A percentile compares a stretch with the other conserved stretches of the same genome.
These are phyloP conservation scores for Ceyx margarethae DNA, from an alignment of 2,113 vertebrate genomes.

Conservation along the genomic window DNA sequence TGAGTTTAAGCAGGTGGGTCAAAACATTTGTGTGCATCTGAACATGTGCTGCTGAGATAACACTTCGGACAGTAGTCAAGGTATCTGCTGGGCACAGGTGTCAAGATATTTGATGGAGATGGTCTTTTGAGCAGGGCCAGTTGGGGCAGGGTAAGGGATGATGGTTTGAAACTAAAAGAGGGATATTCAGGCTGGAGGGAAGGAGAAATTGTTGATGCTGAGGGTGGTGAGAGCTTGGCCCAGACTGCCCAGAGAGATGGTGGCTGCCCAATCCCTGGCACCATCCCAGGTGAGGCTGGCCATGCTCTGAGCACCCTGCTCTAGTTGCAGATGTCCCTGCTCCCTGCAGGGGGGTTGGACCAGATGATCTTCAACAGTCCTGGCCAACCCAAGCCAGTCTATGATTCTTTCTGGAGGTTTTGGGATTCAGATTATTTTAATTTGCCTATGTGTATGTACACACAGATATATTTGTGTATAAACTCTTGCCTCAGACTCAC, in stretches of 20 bases:
- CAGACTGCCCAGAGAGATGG: neutral
- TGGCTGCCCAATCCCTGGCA: neutral
- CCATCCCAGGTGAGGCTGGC: too few relatives aligned
- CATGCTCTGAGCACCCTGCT: too few relatives aligned
- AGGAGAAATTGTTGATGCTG: neutral
- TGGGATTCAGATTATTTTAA: neutral
- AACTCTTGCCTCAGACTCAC: neutral
- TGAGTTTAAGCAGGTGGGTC: neutral
- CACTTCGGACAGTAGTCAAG: accelerated
- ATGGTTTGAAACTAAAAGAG: neutral
- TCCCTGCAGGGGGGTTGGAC: neutral
- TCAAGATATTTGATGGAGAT: neutral
- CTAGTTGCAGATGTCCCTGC: too few relatives aligned
- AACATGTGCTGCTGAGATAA: neutral
- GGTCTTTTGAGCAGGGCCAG: neutral
- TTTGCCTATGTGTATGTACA: neutral
- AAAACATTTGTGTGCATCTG: neutral
- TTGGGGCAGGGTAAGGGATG: neutral
- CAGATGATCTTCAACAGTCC: neutral
- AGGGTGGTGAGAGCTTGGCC: neutral
- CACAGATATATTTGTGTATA: accelerated
- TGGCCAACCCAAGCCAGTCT: neutral
- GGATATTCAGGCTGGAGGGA: neutral
- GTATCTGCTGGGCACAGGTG: neutral
- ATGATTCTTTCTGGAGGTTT: neutral